These are phyloP conservation scores for Coendou prehensilis DNA, from an alignment of 2,797 vertebrate species.

Conservation along the genomic window DNA sequence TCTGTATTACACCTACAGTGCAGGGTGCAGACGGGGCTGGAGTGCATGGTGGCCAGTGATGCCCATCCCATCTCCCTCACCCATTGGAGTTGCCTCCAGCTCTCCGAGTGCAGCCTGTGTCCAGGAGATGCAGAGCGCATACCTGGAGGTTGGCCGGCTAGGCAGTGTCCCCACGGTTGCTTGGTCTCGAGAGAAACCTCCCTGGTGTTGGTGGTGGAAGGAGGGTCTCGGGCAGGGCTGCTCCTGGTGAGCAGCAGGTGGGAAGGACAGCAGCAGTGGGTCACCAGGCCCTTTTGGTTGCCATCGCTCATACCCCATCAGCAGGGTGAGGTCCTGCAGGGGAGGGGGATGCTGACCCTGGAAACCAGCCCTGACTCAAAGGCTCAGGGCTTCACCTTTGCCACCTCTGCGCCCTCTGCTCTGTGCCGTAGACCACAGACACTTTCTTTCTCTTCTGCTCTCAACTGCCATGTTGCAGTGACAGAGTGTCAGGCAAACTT, in stretches of 20 bases:
- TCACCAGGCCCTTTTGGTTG: no score
- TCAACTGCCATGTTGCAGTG: background rate
- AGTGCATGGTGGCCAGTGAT: accelerated
- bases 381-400: no score
- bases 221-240: background rate
- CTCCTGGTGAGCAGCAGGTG: background rate
- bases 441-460: background rate
- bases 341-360: no score
- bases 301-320: background rate
- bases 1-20: background rate
- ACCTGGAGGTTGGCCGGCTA: no score
- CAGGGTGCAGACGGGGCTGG: background rate
- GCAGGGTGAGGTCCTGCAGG: no score
- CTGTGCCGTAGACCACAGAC: background rate
- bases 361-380: no score
- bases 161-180: background rate
- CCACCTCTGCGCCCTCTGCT: no score
- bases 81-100: background rate
- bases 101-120: no score
- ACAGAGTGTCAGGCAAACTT: background rate
- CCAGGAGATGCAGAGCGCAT: background rate
- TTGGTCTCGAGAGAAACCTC: background rate
- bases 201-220: background rate
- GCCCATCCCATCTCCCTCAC: background rate
- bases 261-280: background rate